A percentile compares a stretch with the other conserved stretches of the same genome.
These are phyloP conservation scores for Taeniopygia guttata DNA, from an alignment of 2,797 vertebrate species.

Conservation along the genomic window DNA sequence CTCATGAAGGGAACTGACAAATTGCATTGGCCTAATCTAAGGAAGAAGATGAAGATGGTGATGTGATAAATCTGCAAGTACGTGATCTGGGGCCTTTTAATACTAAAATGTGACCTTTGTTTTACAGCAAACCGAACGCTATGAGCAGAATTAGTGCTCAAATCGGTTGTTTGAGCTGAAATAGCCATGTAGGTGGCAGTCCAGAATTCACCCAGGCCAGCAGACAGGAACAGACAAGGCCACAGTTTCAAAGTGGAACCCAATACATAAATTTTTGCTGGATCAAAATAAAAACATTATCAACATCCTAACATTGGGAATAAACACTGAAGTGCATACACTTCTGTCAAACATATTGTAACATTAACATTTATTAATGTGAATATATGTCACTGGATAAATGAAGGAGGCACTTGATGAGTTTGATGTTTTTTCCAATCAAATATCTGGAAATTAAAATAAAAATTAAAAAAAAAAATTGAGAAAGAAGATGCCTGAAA, in stretches of 20 bases:
- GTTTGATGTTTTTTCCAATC: not conserved
- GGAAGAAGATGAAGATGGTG: not conserved
- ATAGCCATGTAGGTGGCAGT: rapidly evolving
- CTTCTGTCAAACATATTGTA: not conserved
- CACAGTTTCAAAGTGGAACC: not conserved
- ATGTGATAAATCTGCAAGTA: not conserved
- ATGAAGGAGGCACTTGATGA: not conserved
- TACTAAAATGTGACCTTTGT: not conserved
- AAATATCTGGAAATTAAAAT: not conserved
- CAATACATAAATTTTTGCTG: not conserved
- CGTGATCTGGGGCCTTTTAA: rapidly evolving
- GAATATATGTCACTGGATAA: not conserved
- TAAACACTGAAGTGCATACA: not conserved
- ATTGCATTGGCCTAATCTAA: not conserved
- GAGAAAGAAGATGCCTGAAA: not conserved
- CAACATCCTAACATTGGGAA: not conserved
- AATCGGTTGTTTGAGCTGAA: not conserved
- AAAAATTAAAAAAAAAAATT: not conserved
- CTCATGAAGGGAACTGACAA: not conserved
- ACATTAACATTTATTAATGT: not conserved
- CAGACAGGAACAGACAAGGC: not conserved
- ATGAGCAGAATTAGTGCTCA: not conserved
- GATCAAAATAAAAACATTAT: not conserved
- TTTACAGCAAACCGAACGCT: not conserved
- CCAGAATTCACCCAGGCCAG: not conserved